phyloP scores from a whole-genome alignment of 2,888 invertebrate genomes.

The Mythimna ferrago region DNA sequence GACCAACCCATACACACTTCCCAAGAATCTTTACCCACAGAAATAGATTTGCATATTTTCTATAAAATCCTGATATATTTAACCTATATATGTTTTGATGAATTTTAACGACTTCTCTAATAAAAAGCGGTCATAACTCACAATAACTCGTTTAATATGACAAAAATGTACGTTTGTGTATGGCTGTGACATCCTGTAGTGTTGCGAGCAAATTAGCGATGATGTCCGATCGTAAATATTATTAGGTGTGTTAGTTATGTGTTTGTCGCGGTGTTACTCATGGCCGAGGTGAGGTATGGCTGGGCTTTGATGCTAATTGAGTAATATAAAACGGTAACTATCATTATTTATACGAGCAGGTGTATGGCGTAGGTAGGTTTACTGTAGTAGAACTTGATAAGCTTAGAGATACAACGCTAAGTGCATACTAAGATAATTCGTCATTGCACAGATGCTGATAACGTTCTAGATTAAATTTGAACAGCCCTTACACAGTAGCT shows the following conservation, averaged over 20 bases:
- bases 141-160: constrained; percentile 54
- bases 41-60: constrained; percentile 39
- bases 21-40: constrained; percentile 8
- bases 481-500: background rate
- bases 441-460: background rate
- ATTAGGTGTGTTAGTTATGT: constrained; percentile 39
- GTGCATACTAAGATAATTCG: background rate
- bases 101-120: constrained; percentile 57
- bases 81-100: constrained; percentile 56
- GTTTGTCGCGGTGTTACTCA: constrained; percentile 7
- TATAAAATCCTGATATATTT: constrained; percentile 49
- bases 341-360: background rate
- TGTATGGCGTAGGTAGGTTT: background rate
- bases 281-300: background rate
- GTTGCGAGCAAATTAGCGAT: constrained; percentile 58
- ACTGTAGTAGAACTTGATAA: background rate
- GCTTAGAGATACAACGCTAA: background rate
- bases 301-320: constrained; percentile 2
- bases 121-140: constrained; percentile 62
- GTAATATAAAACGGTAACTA: background rate
- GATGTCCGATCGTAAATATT: constrained; percentile 53
- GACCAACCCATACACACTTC: constrained; percentile 20
- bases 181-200: constrained; percentile 56
- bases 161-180: constrained; percentile 52
- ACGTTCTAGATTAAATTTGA: background rate